A percentile compares a stretch with the other conserved stretches of the same genome.
phyloP scores from a whole-genome alignment of 2,888 invertebrate genomes.

The Lasioglossum pauxillum region DNA sequence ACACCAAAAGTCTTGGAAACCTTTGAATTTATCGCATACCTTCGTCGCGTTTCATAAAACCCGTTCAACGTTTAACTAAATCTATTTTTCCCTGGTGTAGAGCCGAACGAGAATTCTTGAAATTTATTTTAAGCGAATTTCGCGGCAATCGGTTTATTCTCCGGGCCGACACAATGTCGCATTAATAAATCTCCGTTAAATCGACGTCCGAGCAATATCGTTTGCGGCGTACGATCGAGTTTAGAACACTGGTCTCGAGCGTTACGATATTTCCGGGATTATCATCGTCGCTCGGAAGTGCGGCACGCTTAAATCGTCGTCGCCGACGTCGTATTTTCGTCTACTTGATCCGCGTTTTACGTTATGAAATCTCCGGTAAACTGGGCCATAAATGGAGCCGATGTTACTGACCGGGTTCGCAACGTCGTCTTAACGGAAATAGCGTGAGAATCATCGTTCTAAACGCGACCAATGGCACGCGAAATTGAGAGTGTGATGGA shows the following conservation, averaged over 20 bases:
- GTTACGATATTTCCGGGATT: slow-evolving; percentile 39
- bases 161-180: slow-evolving; percentile 22
- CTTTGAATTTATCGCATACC: background rate
- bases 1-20: background rate
- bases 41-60: background rate
- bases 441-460: background rate
- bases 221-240: slow-evolving; percentile 34
- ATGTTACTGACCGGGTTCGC: slow-evolving; percentile 41
- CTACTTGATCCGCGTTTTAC: slow-evolving; percentile 18
- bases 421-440: background rate
- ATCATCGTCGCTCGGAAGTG: slow-evolving; percentile 3
- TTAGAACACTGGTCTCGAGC: slow-evolving; percentile 17
- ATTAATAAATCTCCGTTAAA: slow-evolving; percentile 43
- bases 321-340: slow-evolving; percentile 11
- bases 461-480: background rate
- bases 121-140: slow-evolving; percentile 27
- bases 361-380: slow-evolving; percentile 23
- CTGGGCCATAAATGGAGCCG: slow-evolving; percentile 28
- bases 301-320: slow-evolving; percentile 1
- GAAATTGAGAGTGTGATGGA: background rate
- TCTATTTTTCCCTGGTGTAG: background rate
- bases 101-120: background rate
- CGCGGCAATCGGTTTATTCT: slow-evolving; percentile 23
- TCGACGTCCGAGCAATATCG: slow-evolving; percentile 16
- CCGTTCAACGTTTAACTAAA: background rate